A percentile compares a stretch with the other conserved stretches of the same genome.
Evolutionary conservation across 1,140 invertebrate genomes (phyloP).

Genomic region (Drosophila tropicalis): DNA sequence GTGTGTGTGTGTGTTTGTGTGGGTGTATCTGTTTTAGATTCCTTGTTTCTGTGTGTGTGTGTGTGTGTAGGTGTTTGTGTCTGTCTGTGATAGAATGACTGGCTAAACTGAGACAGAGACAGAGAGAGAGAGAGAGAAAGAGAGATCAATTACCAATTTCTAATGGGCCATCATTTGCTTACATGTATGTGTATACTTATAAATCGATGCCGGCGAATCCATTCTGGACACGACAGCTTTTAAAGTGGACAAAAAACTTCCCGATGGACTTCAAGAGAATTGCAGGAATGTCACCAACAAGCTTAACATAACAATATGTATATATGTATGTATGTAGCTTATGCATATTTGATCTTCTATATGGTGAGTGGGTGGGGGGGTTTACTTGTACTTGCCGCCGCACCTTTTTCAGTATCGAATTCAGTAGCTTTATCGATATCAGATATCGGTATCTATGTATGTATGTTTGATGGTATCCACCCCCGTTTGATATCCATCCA

Average conservation of each 20-base stretch:
- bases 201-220: neutral
- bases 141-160: constrained; percentile 6
- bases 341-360: neutral
- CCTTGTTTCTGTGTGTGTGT: neutral
- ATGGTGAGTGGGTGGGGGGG: neutral
- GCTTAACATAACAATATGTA: neutral
- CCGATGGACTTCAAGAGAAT: constrained; percentile 2
- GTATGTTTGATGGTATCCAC: neutral
- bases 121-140: neutral
- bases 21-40: neutral
- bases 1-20: neutral
- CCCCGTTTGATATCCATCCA: neutral
- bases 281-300: constrained; percentile 3
- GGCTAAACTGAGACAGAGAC: constrained; percentile 1
- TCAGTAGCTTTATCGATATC: neutral
- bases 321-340: neutral
- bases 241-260: constrained; percentile 4
- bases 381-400: neutral
- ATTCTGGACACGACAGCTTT: neutral
- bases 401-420: neutral
- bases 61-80: neutral
- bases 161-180: constrained; percentile 6
- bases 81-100: neutral
- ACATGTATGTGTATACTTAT: neutral
- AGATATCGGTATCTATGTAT: neutral